Percentiles rank a stretch among this genome's conserved stretches.
Conservation (phyloP, 2,113 vertebrate genomes). For the Pterocles gutturalis region DNA sequence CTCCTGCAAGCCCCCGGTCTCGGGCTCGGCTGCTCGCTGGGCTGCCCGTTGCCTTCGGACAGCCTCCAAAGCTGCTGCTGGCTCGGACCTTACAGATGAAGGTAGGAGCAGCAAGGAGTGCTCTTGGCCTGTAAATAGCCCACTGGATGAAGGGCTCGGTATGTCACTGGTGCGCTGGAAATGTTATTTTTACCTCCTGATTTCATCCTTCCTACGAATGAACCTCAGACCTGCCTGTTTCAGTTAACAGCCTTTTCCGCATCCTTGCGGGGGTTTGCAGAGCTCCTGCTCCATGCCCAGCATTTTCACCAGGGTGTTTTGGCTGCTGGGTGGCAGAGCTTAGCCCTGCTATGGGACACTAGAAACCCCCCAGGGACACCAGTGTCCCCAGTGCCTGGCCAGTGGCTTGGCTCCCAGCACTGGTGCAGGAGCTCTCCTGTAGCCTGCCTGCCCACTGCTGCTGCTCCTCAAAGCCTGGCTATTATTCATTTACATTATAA, state of each 20-base stretch:
- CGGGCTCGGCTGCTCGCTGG: neutral
- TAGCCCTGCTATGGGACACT: neutral
- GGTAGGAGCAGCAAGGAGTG: conserved; percentile 5
- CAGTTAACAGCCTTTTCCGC: neutral
- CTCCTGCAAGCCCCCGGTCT: neutral
- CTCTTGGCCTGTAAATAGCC: neutral
- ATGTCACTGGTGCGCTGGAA: conserved; percentile 10
- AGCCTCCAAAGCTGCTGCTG: neutral
- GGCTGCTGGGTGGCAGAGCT: neutral
- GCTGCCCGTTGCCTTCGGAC: neutral
- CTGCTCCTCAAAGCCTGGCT: neutral
- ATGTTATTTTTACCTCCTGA: conserved; percentile 45
- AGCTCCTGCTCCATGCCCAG: neutral
- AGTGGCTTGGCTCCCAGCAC: neutral
- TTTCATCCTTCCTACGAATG: neutral
- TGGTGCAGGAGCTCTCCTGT: neutral
- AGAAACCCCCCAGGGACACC: neutral
- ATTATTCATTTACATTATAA: neutral
- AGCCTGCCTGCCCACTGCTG: neutral
- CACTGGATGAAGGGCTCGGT: neutral
- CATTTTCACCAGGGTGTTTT: fast-evolving
- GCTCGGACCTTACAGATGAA: neutral
- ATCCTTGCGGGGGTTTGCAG: neutral
- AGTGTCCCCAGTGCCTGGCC: fast-evolving
- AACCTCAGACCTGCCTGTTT: neutral